Conservation (phyloP, 2,797 vertebrate genomes). For the Catostomus latipinnis region DNA sequence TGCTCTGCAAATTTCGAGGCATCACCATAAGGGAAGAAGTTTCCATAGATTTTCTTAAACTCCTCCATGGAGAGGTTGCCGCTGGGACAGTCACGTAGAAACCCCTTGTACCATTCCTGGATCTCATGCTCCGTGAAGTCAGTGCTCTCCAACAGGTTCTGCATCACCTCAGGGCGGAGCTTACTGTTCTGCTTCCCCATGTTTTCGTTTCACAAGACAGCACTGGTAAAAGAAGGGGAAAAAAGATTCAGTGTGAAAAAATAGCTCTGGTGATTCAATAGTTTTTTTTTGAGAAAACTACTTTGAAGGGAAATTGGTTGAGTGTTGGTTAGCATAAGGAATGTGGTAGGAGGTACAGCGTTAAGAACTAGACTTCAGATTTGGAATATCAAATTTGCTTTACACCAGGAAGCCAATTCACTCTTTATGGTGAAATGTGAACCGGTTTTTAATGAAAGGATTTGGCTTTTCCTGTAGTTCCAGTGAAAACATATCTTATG, state of each 20-base stretch:
- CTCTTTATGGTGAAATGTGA: too few species aligned
- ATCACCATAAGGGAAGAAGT: constrained; percentile 99
- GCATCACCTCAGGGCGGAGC: constrained; percentile 98
- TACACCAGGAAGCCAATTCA: too few species aligned
- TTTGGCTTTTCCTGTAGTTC: too few species aligned
- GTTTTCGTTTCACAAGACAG: constrained; percentile 73
- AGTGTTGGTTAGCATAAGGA: background rate
- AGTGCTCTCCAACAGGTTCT: constrained; percentile 98
- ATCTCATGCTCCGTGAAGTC: constrained; percentile 99
- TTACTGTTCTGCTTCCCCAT: constrained; percentile 99
- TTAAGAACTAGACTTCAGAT: background rate
- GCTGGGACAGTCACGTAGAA: constrained; percentile 98
- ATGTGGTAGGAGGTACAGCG: background rate
- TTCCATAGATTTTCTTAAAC: constrained; percentile 99
- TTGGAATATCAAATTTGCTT: background rate
- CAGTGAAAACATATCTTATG: too few species aligned
- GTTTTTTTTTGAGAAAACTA: too few species aligned
- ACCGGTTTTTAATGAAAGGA: too few species aligned
- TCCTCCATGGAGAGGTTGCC: constrained; percentile 99
- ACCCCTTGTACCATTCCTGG: constrained; percentile 99
- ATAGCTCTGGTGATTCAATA: background rate
- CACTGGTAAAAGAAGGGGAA: constrained; percentile 70
- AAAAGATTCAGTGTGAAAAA: background rate
- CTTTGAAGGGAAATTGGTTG: background rate
- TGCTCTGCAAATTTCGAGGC: constrained; percentile 99